Evolutionary conservation across 2,888 invertebrate species (phyloP), one percentile per base, ranked within the genome.

Genomic region (Drosophila basisetae): DNA sequence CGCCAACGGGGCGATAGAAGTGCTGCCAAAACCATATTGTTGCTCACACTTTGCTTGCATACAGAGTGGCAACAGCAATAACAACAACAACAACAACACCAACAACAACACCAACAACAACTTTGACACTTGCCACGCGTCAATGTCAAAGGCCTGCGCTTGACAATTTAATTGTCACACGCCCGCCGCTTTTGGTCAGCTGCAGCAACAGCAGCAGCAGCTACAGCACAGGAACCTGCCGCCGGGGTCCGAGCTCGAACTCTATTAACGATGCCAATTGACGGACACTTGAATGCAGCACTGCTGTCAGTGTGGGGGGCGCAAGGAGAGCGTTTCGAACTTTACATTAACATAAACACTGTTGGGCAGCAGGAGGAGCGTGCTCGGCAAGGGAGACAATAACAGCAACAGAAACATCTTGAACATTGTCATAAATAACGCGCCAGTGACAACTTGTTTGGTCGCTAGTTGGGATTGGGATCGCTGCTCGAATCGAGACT

Each of bases 141-240:
- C 83, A 70, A 74, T 80, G 73, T 76, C 77, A 76, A 74, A 79
- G 83, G 85, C 83, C 84, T 76, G 73, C 68, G 65, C 82, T 79
- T 90, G 80, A 91, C 91, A 91, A 91, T 91, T 91, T 91, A 91
- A 91, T 91, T 91, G 91, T 91, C 91, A 91, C 91, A 86, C 91
- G 90, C 90, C 90, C 91, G 91, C 87, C 85, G 86, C 85, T 78
- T 88, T 88, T 88, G 90, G 87, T 78, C 83, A 85, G 73, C 54
- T 35, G 35, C 59, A 35, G 28, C 63, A 33, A 30, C 47, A 43
- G 39, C 53, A 35, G 22, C 22, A 22, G 22, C 22, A 22, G 22
- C 47, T 39, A 47, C 68, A 66, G 60, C 81, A 66, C 84, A 77
- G 84, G 73, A 78, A 80, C 84, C 71, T 55, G 80, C 83, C 78